A percentile compares a stretch with the other conserved stretches of the same genome.
Conservation (phyloP, 2,113 vertebrate species). For the Origma solitaria region DNA sequence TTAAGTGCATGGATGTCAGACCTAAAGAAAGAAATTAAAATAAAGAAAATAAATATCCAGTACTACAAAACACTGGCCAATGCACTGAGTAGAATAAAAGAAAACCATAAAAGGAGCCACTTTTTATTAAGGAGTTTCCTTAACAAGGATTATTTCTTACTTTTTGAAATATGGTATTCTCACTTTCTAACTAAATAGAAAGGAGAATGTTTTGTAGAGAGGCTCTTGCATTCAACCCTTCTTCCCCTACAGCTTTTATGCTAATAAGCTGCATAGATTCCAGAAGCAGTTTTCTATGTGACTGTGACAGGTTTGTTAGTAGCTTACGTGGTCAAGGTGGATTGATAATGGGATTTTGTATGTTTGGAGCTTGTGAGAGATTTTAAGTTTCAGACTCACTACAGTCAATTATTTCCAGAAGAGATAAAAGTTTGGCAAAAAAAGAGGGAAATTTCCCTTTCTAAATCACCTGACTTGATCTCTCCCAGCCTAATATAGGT, state of each 20-base stretch:
- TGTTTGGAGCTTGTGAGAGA: slow-evolving; percentile 3
- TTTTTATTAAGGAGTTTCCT: background rate
- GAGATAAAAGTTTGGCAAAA: background rate
- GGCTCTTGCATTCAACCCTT: background rate
- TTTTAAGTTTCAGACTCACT: background rate
- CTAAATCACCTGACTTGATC: background rate
- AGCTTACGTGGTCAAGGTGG: background rate
- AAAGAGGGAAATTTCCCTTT: background rate
- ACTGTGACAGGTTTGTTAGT: background rate
- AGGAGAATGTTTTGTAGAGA: background rate
- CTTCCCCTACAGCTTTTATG: background rate
- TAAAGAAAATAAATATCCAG: slow-evolving; percentile 7
- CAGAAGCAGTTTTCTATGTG: background rate
- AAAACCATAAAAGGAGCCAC: background rate
- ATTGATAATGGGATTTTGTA: slow-evolving; percentile 9
- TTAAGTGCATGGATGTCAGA: background rate
- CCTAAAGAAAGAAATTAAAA: slow-evolving; percentile 13
- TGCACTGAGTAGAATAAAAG: background rate
- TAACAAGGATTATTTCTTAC: background rate
- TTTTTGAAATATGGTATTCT: slow-evolving; percentile 1
- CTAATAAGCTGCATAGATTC: background rate
- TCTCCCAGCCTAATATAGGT: background rate
- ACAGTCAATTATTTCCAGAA: background rate
- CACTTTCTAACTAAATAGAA: background rate
- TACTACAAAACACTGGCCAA: background rate